Conservation (phyloP, 2,888 invertebrate genomes). For the Lagria hirta region DNA sequence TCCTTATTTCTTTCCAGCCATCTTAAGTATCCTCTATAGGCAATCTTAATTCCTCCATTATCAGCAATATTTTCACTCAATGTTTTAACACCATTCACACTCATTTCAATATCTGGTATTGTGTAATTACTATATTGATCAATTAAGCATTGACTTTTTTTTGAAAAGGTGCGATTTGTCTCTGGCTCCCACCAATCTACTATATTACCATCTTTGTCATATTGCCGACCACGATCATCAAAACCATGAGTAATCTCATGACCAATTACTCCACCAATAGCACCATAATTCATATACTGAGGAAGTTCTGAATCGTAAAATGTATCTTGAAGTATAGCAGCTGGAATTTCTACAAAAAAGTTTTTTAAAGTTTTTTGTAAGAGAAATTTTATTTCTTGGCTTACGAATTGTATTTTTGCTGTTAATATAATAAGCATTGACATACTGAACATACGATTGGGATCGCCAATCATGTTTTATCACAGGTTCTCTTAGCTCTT, state of each 20-base stretch:
- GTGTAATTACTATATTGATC: slow-evolving; percentile 86
- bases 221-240: slow-evolving; percentile 80
- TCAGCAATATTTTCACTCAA: slow-evolving; percentile 93
- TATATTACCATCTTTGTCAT: slow-evolving; percentile 82
- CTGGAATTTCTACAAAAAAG: slow-evolving; percentile 59
- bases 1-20: slow-evolving; percentile 65
- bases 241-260: slow-evolving; percentile 87
- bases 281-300: slow-evolving; percentile 82
- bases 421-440: slow-evolving; percentile 61
- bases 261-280: slow-evolving; percentile 81
- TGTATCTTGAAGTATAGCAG: slow-evolving; percentile 82
- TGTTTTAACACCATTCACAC: slow-evolving; percentile 86
- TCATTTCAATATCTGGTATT: slow-evolving; percentile 67
- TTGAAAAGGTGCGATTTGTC: slow-evolving; percentile 75
- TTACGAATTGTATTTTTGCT: slow-evolving; percentile 61
- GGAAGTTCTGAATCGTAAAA: slow-evolving; percentile 83
- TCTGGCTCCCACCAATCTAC: slow-evolving; percentile 84
- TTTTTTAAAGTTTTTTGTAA: no score
- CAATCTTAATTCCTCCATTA: slow-evolving; percentile 88
- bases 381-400: no score
- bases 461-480: slow-evolving; percentile 59
- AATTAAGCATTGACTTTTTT: slow-evolving; percentile 81
- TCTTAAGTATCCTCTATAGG: slow-evolving; percentile 77
- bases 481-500: slow-evolving; percentile 57
- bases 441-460: slow-evolving; percentile 56